A percentile compares a stretch with the other conserved stretches of the same genome.
Evolutionary conservation across 2,888 invertebrate species (phyloP).

Genomic region (Achlya flavicornis): DNA sequence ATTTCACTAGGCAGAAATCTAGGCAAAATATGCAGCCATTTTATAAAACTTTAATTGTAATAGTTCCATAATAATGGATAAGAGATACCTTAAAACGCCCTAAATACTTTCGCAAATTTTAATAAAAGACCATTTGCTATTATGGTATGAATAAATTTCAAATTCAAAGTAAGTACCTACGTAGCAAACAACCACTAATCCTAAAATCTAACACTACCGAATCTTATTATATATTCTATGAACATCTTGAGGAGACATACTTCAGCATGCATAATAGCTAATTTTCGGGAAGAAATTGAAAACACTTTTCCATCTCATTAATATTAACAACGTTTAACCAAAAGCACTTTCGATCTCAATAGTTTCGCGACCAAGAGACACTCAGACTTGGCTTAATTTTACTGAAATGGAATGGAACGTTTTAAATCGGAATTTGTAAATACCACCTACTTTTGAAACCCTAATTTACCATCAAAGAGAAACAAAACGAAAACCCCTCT

Average conservation of each 20-base stretch:
- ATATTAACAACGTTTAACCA: conserved; percentile 2
- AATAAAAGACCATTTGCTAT: too few species aligned
- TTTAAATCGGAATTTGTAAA: neutral
- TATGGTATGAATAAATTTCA: too few species aligned
- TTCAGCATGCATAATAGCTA: conserved; percentile 9
- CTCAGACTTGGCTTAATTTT: neutral
- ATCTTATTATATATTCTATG: neutral
- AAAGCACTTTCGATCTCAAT: conserved; percentile 9
- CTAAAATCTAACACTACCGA: neutral
- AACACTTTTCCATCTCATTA: conserved; percentile 7
- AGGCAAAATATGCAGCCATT: too few species aligned
- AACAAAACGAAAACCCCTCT: neutral
- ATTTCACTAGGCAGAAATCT: too few species aligned
- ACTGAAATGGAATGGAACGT: neutral
- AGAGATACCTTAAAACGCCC: too few species aligned
- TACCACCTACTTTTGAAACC: neutral
- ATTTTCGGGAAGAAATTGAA: conserved; percentile 7
- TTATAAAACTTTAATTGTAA: too few species aligned
- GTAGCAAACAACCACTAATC: neutral
- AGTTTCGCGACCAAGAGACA: conserved; percentile 6
- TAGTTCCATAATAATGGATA: too few species aligned
- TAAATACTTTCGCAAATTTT: too few species aligned
- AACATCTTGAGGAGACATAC: neutral
- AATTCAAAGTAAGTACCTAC: neutral
- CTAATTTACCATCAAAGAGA: neutral